These are phyloP conservation scores for Bugula neritina DNA, from an alignment of 2,888 invertebrate genomes.

Conservation along the genomic window DNA sequence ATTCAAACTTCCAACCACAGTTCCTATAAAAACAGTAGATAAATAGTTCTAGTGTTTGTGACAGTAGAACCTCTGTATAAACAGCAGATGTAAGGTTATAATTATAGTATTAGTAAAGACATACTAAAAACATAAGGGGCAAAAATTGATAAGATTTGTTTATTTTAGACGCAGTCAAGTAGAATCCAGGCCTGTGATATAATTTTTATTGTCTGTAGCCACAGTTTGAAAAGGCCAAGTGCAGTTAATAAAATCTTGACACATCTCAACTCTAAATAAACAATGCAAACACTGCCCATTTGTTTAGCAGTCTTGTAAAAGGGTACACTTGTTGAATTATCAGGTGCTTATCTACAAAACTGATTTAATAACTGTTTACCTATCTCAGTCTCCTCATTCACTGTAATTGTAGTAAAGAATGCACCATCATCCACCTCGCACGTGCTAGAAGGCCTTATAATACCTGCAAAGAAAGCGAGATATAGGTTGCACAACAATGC, in stretches of 20 bases:
- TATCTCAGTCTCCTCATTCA: conserved; percentile 19
- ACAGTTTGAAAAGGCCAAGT: not conserved
- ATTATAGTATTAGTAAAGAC: not conserved
- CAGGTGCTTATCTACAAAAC: not conserved
- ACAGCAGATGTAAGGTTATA: not conserved
- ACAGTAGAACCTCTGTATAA: not conserved
- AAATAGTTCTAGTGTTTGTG: not conserved
- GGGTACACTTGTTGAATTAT: not conserved
- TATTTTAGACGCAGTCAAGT: too few relatives aligned
- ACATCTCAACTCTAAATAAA: not conserved
- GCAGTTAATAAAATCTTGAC: not conserved
- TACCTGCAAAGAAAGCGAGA: conserved; percentile 7
- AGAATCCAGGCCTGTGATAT: too few relatives aligned
- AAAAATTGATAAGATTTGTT: too few relatives aligned
- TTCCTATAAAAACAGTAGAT: conserved; percentile 1
- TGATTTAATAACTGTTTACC: not conserved
- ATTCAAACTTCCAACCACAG: not conserved
- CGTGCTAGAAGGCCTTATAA: not conserved
- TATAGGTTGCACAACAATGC: not conserved
- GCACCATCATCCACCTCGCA: conserved; percentile 6
- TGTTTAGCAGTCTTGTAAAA: not conserved
- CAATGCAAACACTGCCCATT: not conserved
- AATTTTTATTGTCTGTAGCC: not conserved
- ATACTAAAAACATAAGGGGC: too few relatives aligned
- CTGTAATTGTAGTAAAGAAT: conserved; percentile 7